These are phyloP conservation scores for Pelagia noctiluca DNA, from an alignment of 30 jellyfish, hydroid and myxozoan genomes.

Conservation along the genomic window DNA sequence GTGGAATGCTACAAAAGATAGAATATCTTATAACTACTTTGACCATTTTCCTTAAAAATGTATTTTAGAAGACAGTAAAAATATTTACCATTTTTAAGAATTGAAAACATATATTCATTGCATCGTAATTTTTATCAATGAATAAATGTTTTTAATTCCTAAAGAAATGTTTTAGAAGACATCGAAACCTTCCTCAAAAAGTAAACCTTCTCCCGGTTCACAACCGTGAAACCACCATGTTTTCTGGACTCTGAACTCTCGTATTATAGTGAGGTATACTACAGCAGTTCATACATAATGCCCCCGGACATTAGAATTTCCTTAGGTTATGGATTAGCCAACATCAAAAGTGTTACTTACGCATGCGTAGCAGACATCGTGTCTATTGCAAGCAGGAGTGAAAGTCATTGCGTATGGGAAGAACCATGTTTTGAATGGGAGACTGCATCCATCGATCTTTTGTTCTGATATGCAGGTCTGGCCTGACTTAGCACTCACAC, in stretches of 20 bases:
- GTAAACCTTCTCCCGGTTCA: neutral
- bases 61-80: too few species aligned
- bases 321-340: neutral
- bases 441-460: slow-evolving; percentile 52
- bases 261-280: neutral
- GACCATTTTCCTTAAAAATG: too few species aligned
- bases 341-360: slow-evolving; percentile 23
- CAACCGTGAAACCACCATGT: neutral
- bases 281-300: neutral
- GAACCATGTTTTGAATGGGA: slow-evolving; percentile 33
- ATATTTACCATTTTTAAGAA: too few species aligned
- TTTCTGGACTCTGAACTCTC: neutral
- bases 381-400: slow-evolving; percentile 51
- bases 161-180: neutral
- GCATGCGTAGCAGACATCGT: slow-evolving; percentile 62
- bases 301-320: neutral
- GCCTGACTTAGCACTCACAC: neutral
- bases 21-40: too few species aligned
- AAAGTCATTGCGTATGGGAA: slow-evolving; percentile 33
- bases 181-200: neutral
- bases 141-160: too few species aligned
- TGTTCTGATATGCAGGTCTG: slow-evolving; percentile 45
- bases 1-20: too few species aligned
- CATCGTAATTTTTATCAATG: too few species aligned
- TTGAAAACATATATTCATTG: too few species aligned